Evolutionary conservation across 2,797 vertebrate genomes (phyloP), one percentile per base, ranked within the genome.

Genomic region (Eutrigla gurnardus): DNA sequence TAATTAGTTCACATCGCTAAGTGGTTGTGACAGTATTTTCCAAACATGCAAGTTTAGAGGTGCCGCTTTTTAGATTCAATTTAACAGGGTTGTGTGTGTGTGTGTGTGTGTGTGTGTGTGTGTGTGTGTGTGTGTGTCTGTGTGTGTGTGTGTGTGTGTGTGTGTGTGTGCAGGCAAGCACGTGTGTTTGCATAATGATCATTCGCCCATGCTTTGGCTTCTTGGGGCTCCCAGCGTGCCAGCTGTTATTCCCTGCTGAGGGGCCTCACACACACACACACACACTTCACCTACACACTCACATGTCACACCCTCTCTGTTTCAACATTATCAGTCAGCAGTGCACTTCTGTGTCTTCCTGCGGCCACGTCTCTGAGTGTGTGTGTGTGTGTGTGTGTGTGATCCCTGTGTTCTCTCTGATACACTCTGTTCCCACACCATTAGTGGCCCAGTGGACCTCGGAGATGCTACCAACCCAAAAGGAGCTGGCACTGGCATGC

Each of bases 1-100:
- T 90, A 90, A 92, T 93, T 87, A 88, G 84, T 89, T 92, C 73
- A 71, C 73, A 52, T 66, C 65, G 7, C 81, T 88, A 85, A 85
- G 57, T 85, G 80, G 79, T 86, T 80, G 68, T 88, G 86, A 87
- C 83, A 83, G 84, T 77, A 69, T 88, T 89, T 89, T 84, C 73
- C 61, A 79, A 90, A 87, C 87, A 78, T 77, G 68, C 4, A 3
- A 81, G 67, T 85, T 85, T 79, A 11, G 36, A 82, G 63, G 73
- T 67, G 61, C 55, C 59, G 55, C 62, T 5, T 80, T 80, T 85
- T 75, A 60, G 11, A 81, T 84, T 83, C 63, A 64, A 85, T 84
- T 86, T 65, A 47, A 86, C 72, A 55, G 46, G 53, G 43, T 53
- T 42, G 78, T 73, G 64, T 40, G 17, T 47, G 49, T 36, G 52